Base-by-base conservation (phyloP, 2,113 vertebrate species). In the Cyprinodon brontotheroides region DNA sequence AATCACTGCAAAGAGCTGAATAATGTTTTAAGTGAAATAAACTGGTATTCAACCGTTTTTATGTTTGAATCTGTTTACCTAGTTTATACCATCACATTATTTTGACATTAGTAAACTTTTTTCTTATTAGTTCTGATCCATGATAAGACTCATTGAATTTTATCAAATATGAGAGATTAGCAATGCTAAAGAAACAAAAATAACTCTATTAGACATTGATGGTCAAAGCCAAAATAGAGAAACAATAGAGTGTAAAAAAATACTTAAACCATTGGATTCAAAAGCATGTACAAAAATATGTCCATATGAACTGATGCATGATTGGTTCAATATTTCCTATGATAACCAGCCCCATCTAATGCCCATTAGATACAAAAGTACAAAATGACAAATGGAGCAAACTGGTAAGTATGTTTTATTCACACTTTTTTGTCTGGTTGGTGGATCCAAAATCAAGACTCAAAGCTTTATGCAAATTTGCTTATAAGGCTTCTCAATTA, bases 1-100 rank as follows among this genome's bases (percentile, higher is more conserved):
- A 37, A 37, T 64, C 41, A 71, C 66, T 77, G 20, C 50, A 12
- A 29, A 61, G 41, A 59, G 68, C 41, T 38, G 66, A 41, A 61
- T 53, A 57, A 0, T 65, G 74, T 62, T 77, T 75, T 43, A 38
- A 63, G 78, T 77, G 70, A 63, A 78, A 79, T 75, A 66, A 2
- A 65, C 14, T 11, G 11, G 12, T 29, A 29, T 74, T 17, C 80
- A 53, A 72, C 40, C 64, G 65, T 82, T 87, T 78, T 80, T 72
- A 67, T 75, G 77, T 39, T 17, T 39, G 64, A 22, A 4, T 63
- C n/a, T 38, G 72, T 72, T 65, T 78, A 22, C 74, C 76, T 20
- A 57, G n/a, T 57, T n/a, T 57, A n/a, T 57, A 57, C 6, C 17
- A 6, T 57, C 7, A 10, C n/a, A 20, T n/a, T n/a, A 57, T 53